A percentile compares a stretch with the other conserved stretches of the same genome.
phyloP scores from a whole-genome alignment of 1,140 invertebrate genomes.

The Acromyrmex echinatior region DNA sequence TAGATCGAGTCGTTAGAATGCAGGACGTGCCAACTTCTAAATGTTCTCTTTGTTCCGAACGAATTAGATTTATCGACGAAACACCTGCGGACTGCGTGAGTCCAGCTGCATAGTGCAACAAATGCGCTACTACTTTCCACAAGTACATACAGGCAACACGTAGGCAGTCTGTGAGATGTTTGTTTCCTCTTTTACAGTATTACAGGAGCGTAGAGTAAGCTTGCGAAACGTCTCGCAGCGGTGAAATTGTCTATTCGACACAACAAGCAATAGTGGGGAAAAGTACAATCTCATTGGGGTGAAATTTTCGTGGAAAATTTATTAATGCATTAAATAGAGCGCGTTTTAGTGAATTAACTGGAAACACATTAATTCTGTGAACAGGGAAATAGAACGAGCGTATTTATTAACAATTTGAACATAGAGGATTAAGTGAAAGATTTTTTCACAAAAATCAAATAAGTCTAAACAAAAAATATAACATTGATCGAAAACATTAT shows the following conservation, averaged over 20 bases:
- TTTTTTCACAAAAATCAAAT: too few species aligned
- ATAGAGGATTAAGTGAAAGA: neutral
- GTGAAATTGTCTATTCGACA: slow-evolving; percentile 17
- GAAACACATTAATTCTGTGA: neutral
- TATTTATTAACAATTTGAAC: neutral
- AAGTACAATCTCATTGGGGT: slow-evolving; percentile 2
- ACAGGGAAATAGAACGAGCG: neutral
- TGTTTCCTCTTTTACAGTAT: slow-evolving; percentile 48
- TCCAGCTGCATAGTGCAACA: slow-evolving; percentile 42
- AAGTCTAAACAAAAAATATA: neutral
- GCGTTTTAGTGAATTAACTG: neutral
- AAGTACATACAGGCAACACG: slow-evolving; percentile 20
- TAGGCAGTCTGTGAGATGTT: slow-evolving; percentile 24
- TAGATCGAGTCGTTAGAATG: slow-evolving; percentile 61
- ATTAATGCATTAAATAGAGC: neutral
- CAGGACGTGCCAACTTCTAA: slow-evolving; percentile 43
- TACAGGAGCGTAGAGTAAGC: neutral
- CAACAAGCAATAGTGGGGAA: neutral
- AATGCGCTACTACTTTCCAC: slow-evolving; percentile 38
- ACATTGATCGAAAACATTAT: neutral
- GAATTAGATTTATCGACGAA: slow-evolving; percentile 64
- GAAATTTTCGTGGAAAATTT: slow-evolving; percentile 15
- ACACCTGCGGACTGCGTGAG: slow-evolving; percentile 50
- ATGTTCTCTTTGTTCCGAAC: slow-evolving; percentile 55
- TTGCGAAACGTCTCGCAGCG: neutral